Evolutionary conservation across 2,888 invertebrate genomes (phyloP).

Genomic region (Caprella mutica): DNA sequence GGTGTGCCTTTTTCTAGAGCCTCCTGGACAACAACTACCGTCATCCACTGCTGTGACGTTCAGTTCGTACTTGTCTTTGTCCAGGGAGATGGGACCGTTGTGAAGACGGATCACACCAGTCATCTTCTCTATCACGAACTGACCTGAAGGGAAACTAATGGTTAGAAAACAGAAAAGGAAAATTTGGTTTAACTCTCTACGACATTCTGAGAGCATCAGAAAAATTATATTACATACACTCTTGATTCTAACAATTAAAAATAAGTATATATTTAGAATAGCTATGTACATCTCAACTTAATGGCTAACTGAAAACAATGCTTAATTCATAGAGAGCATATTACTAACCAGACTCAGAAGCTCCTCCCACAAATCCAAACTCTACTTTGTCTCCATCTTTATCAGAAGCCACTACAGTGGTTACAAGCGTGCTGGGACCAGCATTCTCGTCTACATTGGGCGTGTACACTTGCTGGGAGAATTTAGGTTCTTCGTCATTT

Average conservation of each 20-base stretch:
- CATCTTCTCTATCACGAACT: constrained; percentile 89
- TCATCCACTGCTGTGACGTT: constrained; percentile 97
- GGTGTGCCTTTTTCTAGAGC: constrained; percentile 67
- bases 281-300: too few relatives aligned
- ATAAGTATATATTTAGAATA: too few relatives aligned
- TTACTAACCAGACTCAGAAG: constrained; percentile 62
- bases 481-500: constrained; percentile 94
- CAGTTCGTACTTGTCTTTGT: constrained; percentile 85
- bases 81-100: constrained; percentile 71
- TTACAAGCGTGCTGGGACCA: constrained; percentile 85
- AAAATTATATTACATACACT: too few relatives aligned
- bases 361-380: constrained; percentile 75
- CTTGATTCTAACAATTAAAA: too few relatives aligned
- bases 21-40: constrained; percentile 89
- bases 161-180: too few relatives aligned
- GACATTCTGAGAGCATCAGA: too few relatives aligned
- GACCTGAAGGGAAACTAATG: too few relatives aligned
- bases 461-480: constrained; percentile 90
- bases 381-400: constrained; percentile 94
- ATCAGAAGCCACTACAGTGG: constrained; percentile 92
- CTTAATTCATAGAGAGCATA: too few relatives aligned
- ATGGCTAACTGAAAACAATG: too few relatives aligned
- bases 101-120: constrained; percentile 86
- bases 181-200: too few relatives aligned
- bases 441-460: constrained; percentile 94